Conservation (phyloP, 92 coral and sea anemone species). For the Palythoa caribaeorum region DNA sequence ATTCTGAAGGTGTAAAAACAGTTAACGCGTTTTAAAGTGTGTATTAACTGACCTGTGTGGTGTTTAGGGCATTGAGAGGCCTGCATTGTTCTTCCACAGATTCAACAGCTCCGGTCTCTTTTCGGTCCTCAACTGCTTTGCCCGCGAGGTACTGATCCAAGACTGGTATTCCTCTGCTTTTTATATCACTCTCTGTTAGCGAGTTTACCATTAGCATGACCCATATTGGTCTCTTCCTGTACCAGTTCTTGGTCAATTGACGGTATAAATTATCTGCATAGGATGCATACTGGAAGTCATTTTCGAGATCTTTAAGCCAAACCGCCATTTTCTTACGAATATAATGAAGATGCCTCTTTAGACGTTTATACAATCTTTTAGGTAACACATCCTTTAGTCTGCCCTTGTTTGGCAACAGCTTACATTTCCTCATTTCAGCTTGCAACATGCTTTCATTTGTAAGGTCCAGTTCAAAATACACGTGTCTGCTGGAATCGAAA, state of each 20-base stretch:
- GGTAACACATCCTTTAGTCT: constrained; percentile 74
- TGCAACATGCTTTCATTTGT: constrained; percentile 75
- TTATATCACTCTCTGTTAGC: constrained; percentile 91
- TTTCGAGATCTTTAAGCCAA: constrained; percentile 75
- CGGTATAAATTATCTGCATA: constrained; percentile 79
- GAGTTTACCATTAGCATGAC: constrained; percentile 95
- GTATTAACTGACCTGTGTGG: constrained; percentile 71
- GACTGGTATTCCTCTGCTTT: constrained; percentile 86
- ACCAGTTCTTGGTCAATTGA: constrained; percentile 91
- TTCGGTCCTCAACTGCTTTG: constrained; percentile 74
- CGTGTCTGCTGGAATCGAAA: constrained; percentile 82
- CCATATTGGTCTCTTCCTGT: constrained; percentile 96
- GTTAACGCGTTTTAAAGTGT: not conserved
- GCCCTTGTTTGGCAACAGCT: constrained; percentile 84
- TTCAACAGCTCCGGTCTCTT: constrained; percentile 85
- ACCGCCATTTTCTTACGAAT: constrained; percentile 81
- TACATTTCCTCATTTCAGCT: constrained; percentile 86
- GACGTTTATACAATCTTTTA: constrained; percentile 74
- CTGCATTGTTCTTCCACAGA: constrained; percentile 91
- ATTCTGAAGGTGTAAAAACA: constrained; percentile 25
- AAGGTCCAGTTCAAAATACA: constrained; percentile 95
- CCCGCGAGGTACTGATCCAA: constrained; percentile 88
- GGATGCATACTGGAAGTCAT: constrained; percentile 61
- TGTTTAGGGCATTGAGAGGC: constrained; percentile 85
- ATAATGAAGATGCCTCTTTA: constrained; percentile 82